Conservation (phyloP, 2,797 vertebrate species). For the Periophthalmus magnuspinnatus region DNA sequence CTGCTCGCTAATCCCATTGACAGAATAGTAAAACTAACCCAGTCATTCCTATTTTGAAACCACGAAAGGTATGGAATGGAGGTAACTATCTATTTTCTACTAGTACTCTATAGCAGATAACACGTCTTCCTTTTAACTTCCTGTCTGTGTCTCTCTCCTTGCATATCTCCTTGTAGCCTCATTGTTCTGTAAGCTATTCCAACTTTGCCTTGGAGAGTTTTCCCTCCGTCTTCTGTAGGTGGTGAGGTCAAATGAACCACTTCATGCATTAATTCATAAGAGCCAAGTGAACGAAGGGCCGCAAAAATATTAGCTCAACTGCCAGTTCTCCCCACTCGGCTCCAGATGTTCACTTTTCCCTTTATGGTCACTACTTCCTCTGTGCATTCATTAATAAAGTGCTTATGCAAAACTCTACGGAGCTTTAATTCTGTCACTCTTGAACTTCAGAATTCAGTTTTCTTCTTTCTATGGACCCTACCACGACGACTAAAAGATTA, state of each 20-base stretch:
- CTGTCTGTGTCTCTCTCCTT: slow-evolving; percentile 25
- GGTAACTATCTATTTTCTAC: background rate
- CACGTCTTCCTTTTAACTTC: background rate
- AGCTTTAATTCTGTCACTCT: background rate
- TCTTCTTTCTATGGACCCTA: too few relatives aligned
- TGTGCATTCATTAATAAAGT: slow-evolving; percentile 26
- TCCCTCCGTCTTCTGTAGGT: slow-evolving; percentile 37
- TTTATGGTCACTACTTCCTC: slow-evolving; percentile 12
- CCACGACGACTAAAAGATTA: too few relatives aligned
- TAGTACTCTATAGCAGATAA: background rate
- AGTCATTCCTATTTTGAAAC: background rate
- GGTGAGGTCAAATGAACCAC: slow-evolving; percentile 55
- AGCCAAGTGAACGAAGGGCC: slow-evolving; percentile 40
- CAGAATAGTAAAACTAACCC: background rate
- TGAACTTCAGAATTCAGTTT: too few relatives aligned
- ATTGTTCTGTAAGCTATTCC: slow-evolving; percentile 27
- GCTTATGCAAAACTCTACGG: slow-evolving; percentile 10
- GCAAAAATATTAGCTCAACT: slow-evolving; percentile 46
- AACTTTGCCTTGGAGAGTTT: slow-evolving; percentile 23
- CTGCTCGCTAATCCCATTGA: background rate
- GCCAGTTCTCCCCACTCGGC: slow-evolving; percentile 12
- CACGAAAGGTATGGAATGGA: background rate
- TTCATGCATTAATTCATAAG: slow-evolving; percentile 69
- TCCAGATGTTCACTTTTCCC: slow-evolving; percentile 5
- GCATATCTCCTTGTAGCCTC: slow-evolving; percentile 22